Base-by-base conservation (phyloP, 2,888 invertebrate species). In the Drosophila neonasuta region DNA sequence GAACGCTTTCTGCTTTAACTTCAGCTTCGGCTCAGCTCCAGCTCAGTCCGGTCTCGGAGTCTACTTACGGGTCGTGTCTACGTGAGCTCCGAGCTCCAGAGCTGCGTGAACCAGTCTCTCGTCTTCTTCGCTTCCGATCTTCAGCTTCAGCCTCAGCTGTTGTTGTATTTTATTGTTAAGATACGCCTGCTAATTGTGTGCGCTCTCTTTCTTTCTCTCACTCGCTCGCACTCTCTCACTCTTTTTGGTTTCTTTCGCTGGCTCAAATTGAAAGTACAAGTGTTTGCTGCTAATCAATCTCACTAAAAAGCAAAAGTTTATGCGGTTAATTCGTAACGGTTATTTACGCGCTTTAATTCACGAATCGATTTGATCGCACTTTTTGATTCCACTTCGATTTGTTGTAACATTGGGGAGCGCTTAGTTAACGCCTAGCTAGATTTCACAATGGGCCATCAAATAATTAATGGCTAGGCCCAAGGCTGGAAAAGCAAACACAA, bases 211-310 rank as follows among this genome's bases (percentile, higher is more conserved):
- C 30, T 20, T 9, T 41, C 55, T 7, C 34, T 11, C 13, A 44
- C 32, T 45, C 15, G 17, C 34, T 34, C 34, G 10, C 44, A 51
- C 49, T 60, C 20, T 55, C 46, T 45, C 13, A 39, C 49, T 39
- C 50, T 42, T 20, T 52, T 39, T 29, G 20, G 15, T 49, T 24
- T 65, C 34, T 30, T 36, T 57, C 29, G 30, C 36, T n/a, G 32
- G 15, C 15, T 52, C 24, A n/a, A 61, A 55, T 64, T 67, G 86
- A 86, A 84, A 86, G 39, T 57, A 76, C 80, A 83, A 80, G 86
- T 80, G 74, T 64, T 66, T 58, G 57, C 36, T 65, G 79, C 66
- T 75, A 70, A 80, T 86, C 64, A 84, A 77, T 64, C 74, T 61
- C 49, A 64, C 63, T 61, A 64, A 83, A 82, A 57, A 71, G 63